Evolutionary conservation across 2,888 invertebrate species (phyloP), one percentile per base, ranked within the genome.

Genomic region (Acrocera orbiculus): DNA sequence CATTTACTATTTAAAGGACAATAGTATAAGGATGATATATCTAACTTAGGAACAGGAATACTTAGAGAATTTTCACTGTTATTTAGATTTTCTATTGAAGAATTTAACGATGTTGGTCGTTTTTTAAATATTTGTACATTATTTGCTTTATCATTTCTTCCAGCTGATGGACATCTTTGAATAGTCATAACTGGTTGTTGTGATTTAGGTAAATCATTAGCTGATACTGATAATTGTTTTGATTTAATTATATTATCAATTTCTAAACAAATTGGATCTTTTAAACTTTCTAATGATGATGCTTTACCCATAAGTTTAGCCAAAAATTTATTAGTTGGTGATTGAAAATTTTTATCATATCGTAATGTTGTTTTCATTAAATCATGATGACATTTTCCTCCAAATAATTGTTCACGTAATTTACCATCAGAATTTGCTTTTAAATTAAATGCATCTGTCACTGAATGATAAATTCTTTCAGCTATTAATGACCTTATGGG

Each of bases 391-490:
- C 40, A 45, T 30, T 48, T 43, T 27, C 47, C 50, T 11, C 62
- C 56, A 42, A 64, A 66, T 38, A 66, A 58, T 41, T 61, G 61
- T 35, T 63, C 57, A 27, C 65, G 60, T 42, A 67, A 56, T 54
- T 62, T 59, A 13, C 48, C 50, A 27, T 52, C 50, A 8, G 51
- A 37, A 43, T 61, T 57, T 38, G 58, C 54, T 42, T 51, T 53
- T 41, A 66, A 49, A 41, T 64, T 57, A 46, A 67, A 68, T 27
- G 64, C 59, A 35, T 61, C 61, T 26, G 59, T 58, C 38, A 68
- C 54, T 35, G 65, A 57, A 43, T 61, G 59, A 50, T 65, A 67
- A 34, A 67, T 64, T 50, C 67, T 65, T 49, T 69, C 68, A 19
- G 67, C 64, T 36, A 68, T 53, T 36, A 66, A 51, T n/a, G 64